Percentiles rank a stretch among this genome's conserved stretches.
Evolutionary conservation across 2,113 vertebrate genomes (phyloP).

Genomic region (Xiphorhynchus elegans): DNA sequence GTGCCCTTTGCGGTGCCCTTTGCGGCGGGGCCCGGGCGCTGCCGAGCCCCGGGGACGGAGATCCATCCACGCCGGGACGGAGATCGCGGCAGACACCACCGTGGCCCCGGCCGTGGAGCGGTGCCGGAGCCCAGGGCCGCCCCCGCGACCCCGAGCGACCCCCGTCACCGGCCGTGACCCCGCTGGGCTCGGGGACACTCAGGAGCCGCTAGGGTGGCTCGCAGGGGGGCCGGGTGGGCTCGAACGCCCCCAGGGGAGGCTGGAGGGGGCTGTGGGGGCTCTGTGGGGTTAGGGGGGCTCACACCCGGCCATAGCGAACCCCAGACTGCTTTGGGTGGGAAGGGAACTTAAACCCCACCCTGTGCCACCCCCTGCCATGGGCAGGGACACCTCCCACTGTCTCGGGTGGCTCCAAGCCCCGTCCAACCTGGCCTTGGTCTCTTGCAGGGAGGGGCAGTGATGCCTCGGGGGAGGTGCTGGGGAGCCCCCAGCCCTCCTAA

Average conservation of each 20-base stretch:
- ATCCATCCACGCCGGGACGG: not conserved
- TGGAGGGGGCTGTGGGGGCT: rapidly evolving
- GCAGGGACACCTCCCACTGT: not conserved
- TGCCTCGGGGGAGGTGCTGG: not conserved
- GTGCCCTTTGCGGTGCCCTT: constrained; percentile 20
- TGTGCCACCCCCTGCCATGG: not conserved
- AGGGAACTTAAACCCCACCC: not conserved
- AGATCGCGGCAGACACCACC: not conserved
- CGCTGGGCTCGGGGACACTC: not conserved
- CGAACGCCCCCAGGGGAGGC: not conserved
- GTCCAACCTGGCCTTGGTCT: not conserved
- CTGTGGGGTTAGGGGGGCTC: too few relatives aligned
- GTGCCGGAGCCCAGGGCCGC: not conserved
- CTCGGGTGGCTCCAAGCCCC: too few relatives aligned
- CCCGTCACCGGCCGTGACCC: not conserved
- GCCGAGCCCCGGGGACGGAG: not conserved
- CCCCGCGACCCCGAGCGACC: not conserved
- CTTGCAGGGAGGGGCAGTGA: not conserved
- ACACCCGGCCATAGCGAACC: not conserved
- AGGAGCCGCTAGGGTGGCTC: not conserved
- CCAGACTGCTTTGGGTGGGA: not conserved
- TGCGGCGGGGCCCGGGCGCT: not conserved
- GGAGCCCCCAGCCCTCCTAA: not conserved
- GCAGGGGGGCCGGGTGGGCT: too few relatives aligned
- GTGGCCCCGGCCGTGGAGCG: not conserved